A percentile compares a stretch with the other conserved stretches of the same genome.
Evolutionary conservation across 2,888 invertebrate species (phyloP).

Genomic region (Pediacus dermestoides): DNA sequence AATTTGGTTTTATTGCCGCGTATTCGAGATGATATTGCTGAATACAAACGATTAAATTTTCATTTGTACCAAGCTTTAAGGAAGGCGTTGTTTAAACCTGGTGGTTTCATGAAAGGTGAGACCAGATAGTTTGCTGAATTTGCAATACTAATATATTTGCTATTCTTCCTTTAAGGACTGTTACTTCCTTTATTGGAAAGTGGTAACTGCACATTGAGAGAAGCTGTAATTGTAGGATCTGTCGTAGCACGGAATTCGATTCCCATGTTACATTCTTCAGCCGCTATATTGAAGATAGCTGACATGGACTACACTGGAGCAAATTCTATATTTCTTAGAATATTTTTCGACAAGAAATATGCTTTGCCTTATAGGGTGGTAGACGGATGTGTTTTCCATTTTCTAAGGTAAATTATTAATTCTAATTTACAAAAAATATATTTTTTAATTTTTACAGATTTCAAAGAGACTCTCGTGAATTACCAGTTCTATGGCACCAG

Average conservation of each 20-base stretch:
- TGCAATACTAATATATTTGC: constrained; percentile 5
- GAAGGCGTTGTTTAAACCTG: constrained; percentile 94
- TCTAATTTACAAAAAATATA: background rate
- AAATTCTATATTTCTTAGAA: constrained; percentile 89
- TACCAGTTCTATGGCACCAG: constrained; percentile 98
- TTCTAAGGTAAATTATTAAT: constrained; percentile 66
- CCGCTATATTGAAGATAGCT: constrained; percentile 90
- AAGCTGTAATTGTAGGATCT: constrained; percentile 93
- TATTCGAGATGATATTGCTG: constrained; percentile 90
- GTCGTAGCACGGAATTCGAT: constrained; percentile 88
- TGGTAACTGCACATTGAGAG: constrained; percentile 90
- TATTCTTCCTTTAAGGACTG: constrained; percentile 48
- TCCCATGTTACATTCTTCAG: constrained; percentile 91
- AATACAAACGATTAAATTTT: constrained; percentile 92
- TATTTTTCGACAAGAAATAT: constrained; percentile 96
- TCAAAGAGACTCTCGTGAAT: constrained; percentile 71
- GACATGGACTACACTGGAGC: constrained; percentile 98
- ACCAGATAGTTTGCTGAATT: too few species aligned
- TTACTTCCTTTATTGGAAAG: constrained; percentile 73
- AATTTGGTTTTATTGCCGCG: constrained; percentile 90
- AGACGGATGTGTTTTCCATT: constrained; percentile 93
- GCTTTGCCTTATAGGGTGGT: constrained; percentile 93
- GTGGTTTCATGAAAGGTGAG: constrained; percentile 91
- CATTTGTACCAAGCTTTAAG: constrained; percentile 92
- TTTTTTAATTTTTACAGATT: constrained; percentile 59